Base-by-base conservation (phyloP, 2,888 invertebrate genomes). In the Plagiodera versicolora region DNA sequence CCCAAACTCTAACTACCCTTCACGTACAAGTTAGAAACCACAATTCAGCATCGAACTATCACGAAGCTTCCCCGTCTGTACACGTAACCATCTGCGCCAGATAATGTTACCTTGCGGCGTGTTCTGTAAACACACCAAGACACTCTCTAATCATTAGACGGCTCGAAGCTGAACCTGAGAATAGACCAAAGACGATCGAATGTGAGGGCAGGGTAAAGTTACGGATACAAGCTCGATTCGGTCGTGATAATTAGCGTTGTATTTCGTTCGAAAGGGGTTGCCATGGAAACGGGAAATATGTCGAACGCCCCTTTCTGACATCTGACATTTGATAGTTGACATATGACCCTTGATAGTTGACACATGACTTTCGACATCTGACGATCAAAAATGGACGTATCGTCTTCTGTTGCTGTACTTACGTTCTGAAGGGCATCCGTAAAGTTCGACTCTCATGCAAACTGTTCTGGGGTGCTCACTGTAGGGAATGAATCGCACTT, bases 371-470 rank as follows among this genome's bases (percentile, higher is more conserved):
- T 6, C 6, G 24, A 24, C 24, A 24, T 6, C 24, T 24, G 24
- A 24, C 24, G 4, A 6, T 24, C 6, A 6, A 24, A 3, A 24
- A 5, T 6, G 3, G 24, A 24, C 24, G 6, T 24, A 24, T 5
- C 6, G 24, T 24, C 24, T 24, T n/a, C n/a, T n/a, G n/a, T n/a
- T n/a, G n/a, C n/a, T 24, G 24, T 50, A 83, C 85, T 86, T 81
- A 90, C 90, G 89, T 79, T 85, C 85, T 86, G 89, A 90, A 44
- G 83, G 80, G 81, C 95, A 96, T 65, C 95, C 95, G 77, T 92
- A 94, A 59, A 95, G 82, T 78, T 96, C 96, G 44, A 95, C 92
- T 67, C 95, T 82, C 92, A 96, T 92, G 82, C 95, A 96, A 51
- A 95, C 92, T 0, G 94, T 95, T 56, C 94, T 83, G 0, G 91